These are phyloP conservation scores for Calycopis cecrops DNA, from an alignment of 1,140 invertebrate genomes.

Conservation along the genomic window DNA sequence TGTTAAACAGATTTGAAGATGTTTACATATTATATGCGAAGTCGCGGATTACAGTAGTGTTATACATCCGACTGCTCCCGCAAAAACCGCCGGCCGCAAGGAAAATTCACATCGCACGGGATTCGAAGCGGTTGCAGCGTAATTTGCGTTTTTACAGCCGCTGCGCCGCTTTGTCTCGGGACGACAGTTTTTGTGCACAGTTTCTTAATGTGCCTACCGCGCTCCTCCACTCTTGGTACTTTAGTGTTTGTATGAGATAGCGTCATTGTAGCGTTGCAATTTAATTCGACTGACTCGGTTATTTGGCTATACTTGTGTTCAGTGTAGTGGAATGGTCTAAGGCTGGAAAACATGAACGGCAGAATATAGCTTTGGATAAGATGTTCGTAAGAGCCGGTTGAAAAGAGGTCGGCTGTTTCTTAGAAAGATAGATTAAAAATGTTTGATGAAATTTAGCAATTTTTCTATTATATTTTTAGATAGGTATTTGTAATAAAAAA, in stretches of 20 bases:
- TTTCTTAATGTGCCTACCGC: slow-evolving; percentile 35
- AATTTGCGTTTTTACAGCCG: slow-evolving; percentile 52
- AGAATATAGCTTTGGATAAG: too few species aligned
- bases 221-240: slow-evolving; percentile 32
- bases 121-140: slow-evolving; percentile 40
- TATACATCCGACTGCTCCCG: neutral
- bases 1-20: neutral
- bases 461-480: too few species aligned
- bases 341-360: too few species aligned
- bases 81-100: slow-evolving; percentile 8
- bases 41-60: neutral
- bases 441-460: too few species aligned
- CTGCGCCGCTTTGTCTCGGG: slow-evolving; percentile 46
- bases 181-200: slow-evolving; percentile 35
- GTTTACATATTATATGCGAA: neutral
- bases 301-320: too few species aligned
- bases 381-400: too few species aligned
- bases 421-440: too few species aligned
- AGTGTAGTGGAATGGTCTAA: too few species aligned
- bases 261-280: too few species aligned
- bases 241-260: neutral
- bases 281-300: too few species aligned
- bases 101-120: slow-evolving; percentile 30
- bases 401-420: too few species aligned
- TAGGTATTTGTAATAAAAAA: too few species aligned